Evolutionary conservation across 2,797 vertebrate species (phyloP).

Genomic region (Zenarchopterus dispar): DNA sequence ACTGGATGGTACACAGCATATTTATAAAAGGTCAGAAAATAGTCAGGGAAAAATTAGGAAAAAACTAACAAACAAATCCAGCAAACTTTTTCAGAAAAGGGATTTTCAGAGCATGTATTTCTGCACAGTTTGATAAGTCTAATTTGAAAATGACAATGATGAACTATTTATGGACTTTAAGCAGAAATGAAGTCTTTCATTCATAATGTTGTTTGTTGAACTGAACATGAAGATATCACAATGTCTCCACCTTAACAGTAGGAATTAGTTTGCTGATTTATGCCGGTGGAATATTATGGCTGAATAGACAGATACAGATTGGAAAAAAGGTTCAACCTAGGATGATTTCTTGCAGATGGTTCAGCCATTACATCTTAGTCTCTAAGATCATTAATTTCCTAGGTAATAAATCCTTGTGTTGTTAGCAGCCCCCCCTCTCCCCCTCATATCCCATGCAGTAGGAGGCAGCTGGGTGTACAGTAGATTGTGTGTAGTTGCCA

Average conservation of each 20-base stretch:
- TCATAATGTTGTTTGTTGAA: constrained; percentile 52
- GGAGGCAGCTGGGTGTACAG: constrained; percentile 74
- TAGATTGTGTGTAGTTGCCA: constrained; percentile 72
- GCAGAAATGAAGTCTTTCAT: constrained; percentile 54
- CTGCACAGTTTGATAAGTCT: neutral
- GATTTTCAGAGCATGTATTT: constrained; percentile 5
- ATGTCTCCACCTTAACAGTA: constrained; percentile 49
- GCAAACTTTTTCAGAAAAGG: neutral
- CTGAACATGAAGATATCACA: constrained; percentile 31
- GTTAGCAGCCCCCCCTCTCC: constrained; percentile 57
- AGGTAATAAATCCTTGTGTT: constrained; percentile 80
- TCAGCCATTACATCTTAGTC: constrained; percentile 77
- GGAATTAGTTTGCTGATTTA: constrained; percentile 67
- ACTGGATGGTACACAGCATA: neutral
- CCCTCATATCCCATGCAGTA: constrained; percentile 51
- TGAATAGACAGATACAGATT: constrained; percentile 69
- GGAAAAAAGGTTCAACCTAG: constrained; percentile 58
- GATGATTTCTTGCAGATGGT: constrained; percentile 79
- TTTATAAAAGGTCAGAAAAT: constrained; percentile 42
- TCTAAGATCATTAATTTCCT: constrained; percentile 84
- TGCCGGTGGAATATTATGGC: constrained; percentile 53
- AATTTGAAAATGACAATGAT: constrained; percentile 21
- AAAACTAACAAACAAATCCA: neutral
- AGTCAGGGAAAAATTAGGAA: neutral
- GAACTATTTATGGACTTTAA: constrained; percentile 21